Evolutionary conservation across 2,888 invertebrate species (phyloP), one percentile per base, ranked within the genome.

Genomic region (Synanthedon vespiformis): DNA sequence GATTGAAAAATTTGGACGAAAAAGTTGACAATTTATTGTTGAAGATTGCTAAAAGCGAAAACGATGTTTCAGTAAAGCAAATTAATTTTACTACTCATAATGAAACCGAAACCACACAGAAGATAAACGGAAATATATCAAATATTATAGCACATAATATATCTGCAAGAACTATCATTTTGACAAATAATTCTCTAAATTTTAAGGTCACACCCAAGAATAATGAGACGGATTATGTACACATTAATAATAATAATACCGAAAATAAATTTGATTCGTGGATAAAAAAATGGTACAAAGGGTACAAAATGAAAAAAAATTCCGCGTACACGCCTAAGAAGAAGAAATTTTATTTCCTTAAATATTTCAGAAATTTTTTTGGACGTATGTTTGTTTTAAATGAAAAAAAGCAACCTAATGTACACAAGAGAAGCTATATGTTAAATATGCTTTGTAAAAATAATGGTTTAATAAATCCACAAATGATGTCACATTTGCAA

Each of bases 341-440:
- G 44, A 44, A n/a, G 6, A 44, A 44, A 12, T 48, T 18, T 16
- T 22, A 50, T 40, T n/a, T 40, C 34, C 27, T 77, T 2, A 72
- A 65, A 49, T 72, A 77, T 56, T 58, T 83, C 1, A 79, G 70
- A 51, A 74, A 60, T 10, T 57, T 80, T 18, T 74, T 82, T 16
- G 66, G 61, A n/a, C 74, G 71, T 54, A 59, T 77, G 50, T 77
- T 77, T 55, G 53, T 51, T 2, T n/a, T 50, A 12, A n/a, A 41
- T 13, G 61, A 49, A 22, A 52, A 57, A 49, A 61, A 57, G 8
- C 62, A 59, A 57, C 52, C 3, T 61, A 54, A 49, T 14, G 50
- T 27, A 47, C 34, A 2, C 57, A 55, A 13, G 57, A 51, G 1
- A 57, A 60, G 34, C 12, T 66, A 68, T 52, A 57, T 75, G 2